phyloP scores from a whole-genome alignment of 2,888 invertebrate species.

The Anthophora plumipes region DNA sequence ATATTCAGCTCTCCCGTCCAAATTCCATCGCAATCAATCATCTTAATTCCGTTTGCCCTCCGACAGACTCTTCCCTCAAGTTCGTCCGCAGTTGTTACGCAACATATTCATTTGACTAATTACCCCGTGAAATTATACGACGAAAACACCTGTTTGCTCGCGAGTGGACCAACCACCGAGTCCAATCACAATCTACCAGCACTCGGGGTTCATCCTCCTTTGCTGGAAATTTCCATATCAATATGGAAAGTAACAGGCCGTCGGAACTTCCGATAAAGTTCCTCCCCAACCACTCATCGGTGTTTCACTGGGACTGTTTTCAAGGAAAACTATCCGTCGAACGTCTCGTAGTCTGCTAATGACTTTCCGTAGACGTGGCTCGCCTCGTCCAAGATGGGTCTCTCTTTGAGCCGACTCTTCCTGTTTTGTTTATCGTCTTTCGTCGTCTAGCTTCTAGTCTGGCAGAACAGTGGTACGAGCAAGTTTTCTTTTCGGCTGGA shows the following conservation, averaged over 20 bases:
- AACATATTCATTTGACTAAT: conserved; percentile 32
- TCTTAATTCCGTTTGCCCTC: too few species aligned
- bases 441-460: conserved; percentile 10
- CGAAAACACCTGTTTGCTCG: conserved; percentile 40
- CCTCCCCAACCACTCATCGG: neutral
- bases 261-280: conserved; percentile 46
- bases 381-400: conserved; percentile 19
- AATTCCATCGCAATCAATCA: neutral
- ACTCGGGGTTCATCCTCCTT: neutral
- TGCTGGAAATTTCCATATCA: conserved; percentile 38
- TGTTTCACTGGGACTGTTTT: conserved; percentile 39
- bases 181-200: conserved; percentile 26
- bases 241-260: conserved; percentile 36
- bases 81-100: neutral
- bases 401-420: conserved; percentile 44
- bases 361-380: conserved; percentile 56
- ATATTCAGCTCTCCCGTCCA: neutral
- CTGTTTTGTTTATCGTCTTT: conserved; percentile 20
- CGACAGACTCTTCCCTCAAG: neutral
- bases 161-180: neutral
- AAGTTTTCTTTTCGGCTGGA: conserved; percentile 38
- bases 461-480: conserved; percentile 9
- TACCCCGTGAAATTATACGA: conserved; percentile 15
- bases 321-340: conserved; percentile 47
- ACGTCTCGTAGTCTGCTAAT: conserved; percentile 59